Conservation (phyloP, 2,888 invertebrate species). For the Cantharis nigra region DNA sequence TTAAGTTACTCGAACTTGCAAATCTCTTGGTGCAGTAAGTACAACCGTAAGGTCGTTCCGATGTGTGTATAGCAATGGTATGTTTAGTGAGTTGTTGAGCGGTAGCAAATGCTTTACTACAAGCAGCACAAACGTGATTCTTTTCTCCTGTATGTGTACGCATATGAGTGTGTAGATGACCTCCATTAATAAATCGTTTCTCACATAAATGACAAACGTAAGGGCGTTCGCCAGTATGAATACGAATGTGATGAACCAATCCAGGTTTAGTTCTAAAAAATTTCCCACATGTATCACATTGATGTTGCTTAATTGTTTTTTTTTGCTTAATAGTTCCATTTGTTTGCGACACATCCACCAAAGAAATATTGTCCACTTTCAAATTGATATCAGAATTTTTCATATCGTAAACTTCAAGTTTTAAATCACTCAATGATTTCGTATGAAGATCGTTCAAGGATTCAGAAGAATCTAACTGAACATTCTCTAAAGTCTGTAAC, state of each 20-base stretch:
- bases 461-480: slow-evolving; percentile 37
- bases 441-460: slow-evolving; percentile 31
- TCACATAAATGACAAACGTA: slow-evolving; percentile 55
- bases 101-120: slow-evolving; percentile 54
- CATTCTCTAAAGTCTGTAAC: slow-evolving; percentile 38
- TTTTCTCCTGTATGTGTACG: slow-evolving; percentile 56
- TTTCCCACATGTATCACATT: slow-evolving; percentile 55
- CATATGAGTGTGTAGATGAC: slow-evolving; percentile 56
- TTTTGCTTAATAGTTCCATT: slow-evolving; percentile 26
- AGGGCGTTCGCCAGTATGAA: slow-evolving; percentile 55
- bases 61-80: slow-evolving; percentile 54
- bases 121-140: slow-evolving; percentile 54
- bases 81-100: slow-evolving; percentile 56
- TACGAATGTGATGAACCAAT: slow-evolving; percentile 54
- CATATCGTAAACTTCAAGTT: slow-evolving; percentile 45
- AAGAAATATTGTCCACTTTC: slow-evolving; percentile 41
- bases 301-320: slow-evolving; percentile 48
- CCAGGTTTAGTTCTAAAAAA: slow-evolving; percentile 53
- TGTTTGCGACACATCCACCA: slow-evolving; percentile 33
- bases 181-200: slow-evolving; percentile 54
- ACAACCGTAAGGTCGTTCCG: slow-evolving; percentile 54
- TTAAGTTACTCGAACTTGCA: slow-evolving; percentile 54
- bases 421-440: slow-evolving; percentile 41
- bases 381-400: slow-evolving; percentile 38
- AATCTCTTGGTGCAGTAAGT: slow-evolving; percentile 54